Percentiles rank a stretch among this genome's conserved stretches.
Conservation (phyloP, 2,797 vertebrate species). For the Cryptoblepharus egeriae region DNA sequence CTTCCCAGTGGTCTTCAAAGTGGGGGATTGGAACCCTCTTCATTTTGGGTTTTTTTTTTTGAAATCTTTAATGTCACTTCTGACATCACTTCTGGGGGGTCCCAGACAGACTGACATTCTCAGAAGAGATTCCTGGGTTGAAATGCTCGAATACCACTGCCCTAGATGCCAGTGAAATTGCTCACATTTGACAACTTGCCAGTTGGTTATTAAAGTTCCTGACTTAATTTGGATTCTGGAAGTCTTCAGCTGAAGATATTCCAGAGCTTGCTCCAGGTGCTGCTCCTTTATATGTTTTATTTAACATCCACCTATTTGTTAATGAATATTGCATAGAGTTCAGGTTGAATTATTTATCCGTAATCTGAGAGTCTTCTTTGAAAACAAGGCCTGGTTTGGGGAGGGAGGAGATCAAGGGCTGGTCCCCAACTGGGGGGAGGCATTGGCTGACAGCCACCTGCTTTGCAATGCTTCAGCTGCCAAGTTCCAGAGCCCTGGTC, state of each 20-base stretch:
- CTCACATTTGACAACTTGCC: too few species aligned
- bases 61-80: too few species aligned
- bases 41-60: too few species aligned
- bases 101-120: too few species aligned
- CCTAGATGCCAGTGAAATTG: too few species aligned
- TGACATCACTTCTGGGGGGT: too few species aligned
- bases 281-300: not conserved
- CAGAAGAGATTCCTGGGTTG: too few species aligned
- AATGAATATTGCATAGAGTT: constrained; percentile 29
- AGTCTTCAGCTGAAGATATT: not conserved
- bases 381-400: not conserved
- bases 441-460: not conserved
- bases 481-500: not conserved
- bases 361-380: constrained; percentile 18
- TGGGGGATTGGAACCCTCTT: too few species aligned
- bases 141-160: too few species aligned
- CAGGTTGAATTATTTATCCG: constrained; percentile 46
- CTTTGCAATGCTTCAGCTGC: not conserved
- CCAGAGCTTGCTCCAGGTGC: not conserved
- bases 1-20: too few species aligned
- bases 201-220: too few species aligned
- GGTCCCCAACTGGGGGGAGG: not conserved
- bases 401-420: not conserved
- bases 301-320: not conserved
- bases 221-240: too few species aligned